These are phyloP conservation scores for Lycocorax pyrrhopterus DNA, from an alignment of 2,113 vertebrate species.

Conservation along the genomic window DNA sequence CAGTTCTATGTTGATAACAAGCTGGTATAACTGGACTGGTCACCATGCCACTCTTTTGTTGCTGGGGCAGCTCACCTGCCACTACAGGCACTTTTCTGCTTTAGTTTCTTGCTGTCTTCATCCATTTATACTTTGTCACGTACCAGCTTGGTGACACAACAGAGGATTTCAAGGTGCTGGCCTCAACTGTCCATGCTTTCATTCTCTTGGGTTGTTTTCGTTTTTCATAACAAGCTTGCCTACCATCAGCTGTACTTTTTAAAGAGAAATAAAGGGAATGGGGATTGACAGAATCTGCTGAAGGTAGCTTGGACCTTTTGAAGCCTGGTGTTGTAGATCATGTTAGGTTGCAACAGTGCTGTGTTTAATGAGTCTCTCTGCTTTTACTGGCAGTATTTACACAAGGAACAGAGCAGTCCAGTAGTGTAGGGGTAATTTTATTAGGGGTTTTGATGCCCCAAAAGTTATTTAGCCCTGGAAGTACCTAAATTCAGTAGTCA, in stretches of 20 bases:
- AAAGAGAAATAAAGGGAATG: not conserved
- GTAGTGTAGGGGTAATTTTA: not conserved
- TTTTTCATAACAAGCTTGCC: not conserved
- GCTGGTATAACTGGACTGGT: not conserved
- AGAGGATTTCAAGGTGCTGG: not conserved
- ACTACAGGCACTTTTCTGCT: not conserved
- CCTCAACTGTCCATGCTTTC: not conserved
- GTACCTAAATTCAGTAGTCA: not conserved
- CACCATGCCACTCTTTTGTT: fast-evolving
- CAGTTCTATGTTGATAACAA: not conserved
- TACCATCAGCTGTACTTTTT: not conserved
- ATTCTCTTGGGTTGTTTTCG: not conserved
- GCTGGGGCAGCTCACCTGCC: not conserved
- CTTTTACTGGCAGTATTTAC: not conserved
- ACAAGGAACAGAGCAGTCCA: not conserved
- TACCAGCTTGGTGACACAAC: not conserved
- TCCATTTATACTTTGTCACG: not conserved
- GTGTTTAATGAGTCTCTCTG: not conserved
- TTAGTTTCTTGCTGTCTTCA: not conserved
- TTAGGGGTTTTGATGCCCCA: not conserved
- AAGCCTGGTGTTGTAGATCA: not conserved
- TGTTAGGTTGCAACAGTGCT: not conserved
- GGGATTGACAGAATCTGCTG: not conserved
- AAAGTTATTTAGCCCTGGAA: not conserved
- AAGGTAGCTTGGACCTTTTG: not conserved